Base-by-base conservation (phyloP, 2,113 vertebrate species). In the Pleuronectes platessa region DNA sequence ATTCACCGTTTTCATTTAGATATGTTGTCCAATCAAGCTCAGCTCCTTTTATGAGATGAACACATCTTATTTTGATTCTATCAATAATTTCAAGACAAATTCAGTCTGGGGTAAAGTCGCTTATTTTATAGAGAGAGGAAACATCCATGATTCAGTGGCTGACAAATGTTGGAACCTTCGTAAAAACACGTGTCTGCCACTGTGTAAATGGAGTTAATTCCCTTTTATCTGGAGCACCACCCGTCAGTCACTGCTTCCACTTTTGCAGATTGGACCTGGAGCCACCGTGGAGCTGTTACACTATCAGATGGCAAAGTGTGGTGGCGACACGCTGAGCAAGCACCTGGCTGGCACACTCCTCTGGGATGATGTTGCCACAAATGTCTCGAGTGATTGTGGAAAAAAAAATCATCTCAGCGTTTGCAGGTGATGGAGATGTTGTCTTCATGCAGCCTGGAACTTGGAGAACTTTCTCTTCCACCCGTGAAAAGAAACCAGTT, bases 261-360 rank as follows among this genome's bases (percentile, higher is more conserved):
- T 53, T 65, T 61, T 78, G 67, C 21, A 37, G 70, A 53, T 47
- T 69, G 31, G 31, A 31, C 31, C 31, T 31, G 31, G 5, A 31
- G 6, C 67, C 69, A 78, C 37, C 60, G 2, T n/a, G 60, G 42
- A 37, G 64, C 63, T 15, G 53, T 78, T 76, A 71, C 42, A 64
- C 37, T 87, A 84, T 88, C 78, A 74, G 78, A 75, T 86, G 75
- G 71, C 77, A 49, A 40, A 17, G 71, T 58, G 64, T 31, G 2
- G 62, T 49, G 49, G 37, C 76, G 72, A 71, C 76, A 64, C 10
- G 35, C 61, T 4, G 65, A 69, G 62, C 40, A 27, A 8, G 37
- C 55, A 63, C 54, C 70, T 59, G 61, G 58, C 71, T 74, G 71
- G 23, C 59, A 71, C 71, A 74, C 62, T 7, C 7, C 51, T 74